These are phyloP conservation scores for Acropora yongei DNA, from an alignment of 64 coral and sea anemone genomes.

Conservation along the genomic window DNA sequence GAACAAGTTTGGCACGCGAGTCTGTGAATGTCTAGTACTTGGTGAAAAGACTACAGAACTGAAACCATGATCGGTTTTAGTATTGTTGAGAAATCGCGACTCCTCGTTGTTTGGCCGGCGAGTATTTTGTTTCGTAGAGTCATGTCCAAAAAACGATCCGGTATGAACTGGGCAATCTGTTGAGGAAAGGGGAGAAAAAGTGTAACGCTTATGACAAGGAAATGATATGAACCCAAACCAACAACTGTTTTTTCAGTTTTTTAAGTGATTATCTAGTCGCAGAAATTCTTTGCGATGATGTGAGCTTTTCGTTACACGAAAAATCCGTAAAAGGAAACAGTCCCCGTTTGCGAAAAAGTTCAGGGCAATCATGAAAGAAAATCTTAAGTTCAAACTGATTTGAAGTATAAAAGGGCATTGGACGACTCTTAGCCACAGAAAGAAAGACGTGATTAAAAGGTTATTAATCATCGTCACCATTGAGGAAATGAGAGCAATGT, in stretches of 20 bases:
- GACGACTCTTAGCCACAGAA: no score
- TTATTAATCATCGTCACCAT: neutral
- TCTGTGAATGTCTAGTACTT: neutral
- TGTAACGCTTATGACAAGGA: neutral
- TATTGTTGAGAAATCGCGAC: neutral
- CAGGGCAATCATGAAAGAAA: no score
- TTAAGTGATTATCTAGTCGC: no score
- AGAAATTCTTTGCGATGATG: no score
- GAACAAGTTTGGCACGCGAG: neutral
- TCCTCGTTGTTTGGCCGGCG: neutral
- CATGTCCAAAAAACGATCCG: neutral
- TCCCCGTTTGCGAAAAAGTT: no score
- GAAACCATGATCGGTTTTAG: neutral
- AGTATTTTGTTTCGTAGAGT: neutral
- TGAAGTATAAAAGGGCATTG: no score
- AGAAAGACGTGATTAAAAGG: neutral
- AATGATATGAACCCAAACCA: no score
- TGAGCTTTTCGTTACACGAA: no score
- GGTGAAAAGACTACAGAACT: neutral
- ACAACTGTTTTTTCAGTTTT: no score
- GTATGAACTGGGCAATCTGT: slow-evolving; percentile 2
- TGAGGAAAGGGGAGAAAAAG: neutral
- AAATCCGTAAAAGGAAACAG: no score
- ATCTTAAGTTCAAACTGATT: no score
- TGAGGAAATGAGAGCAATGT: neutral